phyloP scores from a whole-genome alignment of 2,797 vertebrate species.

The Erethizon dorsatum region DNA sequence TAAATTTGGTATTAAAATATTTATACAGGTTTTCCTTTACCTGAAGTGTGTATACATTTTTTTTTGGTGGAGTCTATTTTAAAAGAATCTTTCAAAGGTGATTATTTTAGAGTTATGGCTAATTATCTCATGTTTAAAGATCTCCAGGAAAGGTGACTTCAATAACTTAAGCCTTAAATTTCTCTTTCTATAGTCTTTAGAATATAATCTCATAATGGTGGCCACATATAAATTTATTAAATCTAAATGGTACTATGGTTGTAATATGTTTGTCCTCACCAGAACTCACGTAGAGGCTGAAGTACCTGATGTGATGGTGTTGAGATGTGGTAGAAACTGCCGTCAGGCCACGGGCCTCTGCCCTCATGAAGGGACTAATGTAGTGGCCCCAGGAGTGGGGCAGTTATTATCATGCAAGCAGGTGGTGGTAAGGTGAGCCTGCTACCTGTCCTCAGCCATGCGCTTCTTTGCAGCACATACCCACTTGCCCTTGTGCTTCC shows the following conservation, averaged over 20 bases:
- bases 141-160: constrained; percentile 46
- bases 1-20: background rate
- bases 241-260: background rate
- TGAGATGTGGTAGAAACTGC: background rate
- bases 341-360: background rate
- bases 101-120: constrained; percentile 55
- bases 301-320: background rate
- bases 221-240: constrained; percentile 20
- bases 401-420: too few species aligned
- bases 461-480: background rate
- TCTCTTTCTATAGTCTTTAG: constrained; percentile 58
- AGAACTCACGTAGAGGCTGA: background rate
- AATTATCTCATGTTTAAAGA: constrained; percentile 48
- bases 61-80: background rate
- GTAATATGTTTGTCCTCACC: background rate
- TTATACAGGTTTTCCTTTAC: background rate
- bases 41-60: background rate
- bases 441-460: too few species aligned
- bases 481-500: background rate
- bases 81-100: constrained; percentile 53
- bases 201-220: constrained; percentile 20
- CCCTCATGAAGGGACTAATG: background rate
- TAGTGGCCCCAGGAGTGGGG: background rate
- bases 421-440: background rate
- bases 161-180: constrained; percentile 26